Evolutionary conservation across 2,888 invertebrate species (phyloP).

Genomic region (Idaea dimidiata): DNA sequence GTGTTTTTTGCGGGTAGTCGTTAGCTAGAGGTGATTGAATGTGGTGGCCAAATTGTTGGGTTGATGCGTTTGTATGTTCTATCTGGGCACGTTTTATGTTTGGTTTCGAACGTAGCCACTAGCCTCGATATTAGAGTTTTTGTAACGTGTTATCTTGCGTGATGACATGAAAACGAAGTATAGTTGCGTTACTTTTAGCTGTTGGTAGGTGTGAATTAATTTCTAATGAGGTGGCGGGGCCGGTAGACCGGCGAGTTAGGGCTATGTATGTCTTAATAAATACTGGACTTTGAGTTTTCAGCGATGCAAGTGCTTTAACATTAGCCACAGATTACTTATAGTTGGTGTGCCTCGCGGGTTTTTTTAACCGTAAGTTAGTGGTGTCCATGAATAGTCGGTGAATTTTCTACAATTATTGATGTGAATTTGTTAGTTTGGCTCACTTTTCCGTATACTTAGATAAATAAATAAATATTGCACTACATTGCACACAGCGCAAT

Average conservation of each 20-base stretch:
- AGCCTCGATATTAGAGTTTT: constrained; percentile 42
- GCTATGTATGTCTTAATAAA: constrained; percentile 45
- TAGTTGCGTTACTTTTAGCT: constrained; percentile 22
- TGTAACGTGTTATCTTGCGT: constrained; percentile 37
- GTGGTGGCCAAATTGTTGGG: constrained; percentile 68
- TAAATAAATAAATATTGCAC: too few relatives aligned
- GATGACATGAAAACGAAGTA: constrained; percentile 27
- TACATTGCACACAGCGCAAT: too few relatives aligned
- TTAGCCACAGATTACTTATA: constrained; percentile 2
- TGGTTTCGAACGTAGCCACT: constrained; percentile 52
- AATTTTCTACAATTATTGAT: too few relatives aligned
- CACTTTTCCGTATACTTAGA: too few relatives aligned
- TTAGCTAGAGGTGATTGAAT: constrained; percentile 77
- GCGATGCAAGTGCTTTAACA: constrained; percentile 13
- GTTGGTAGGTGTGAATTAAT: constrained; percentile 60
- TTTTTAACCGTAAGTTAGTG: too few relatives aligned
- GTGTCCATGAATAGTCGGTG: too few relatives aligned
- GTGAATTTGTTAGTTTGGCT: too few relatives aligned
- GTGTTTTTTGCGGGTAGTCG: constrained; percentile 72
- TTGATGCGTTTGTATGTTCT: constrained; percentile 28
- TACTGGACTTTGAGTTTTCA: constrained; percentile 22
- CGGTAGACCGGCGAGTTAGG: constrained; percentile 38
- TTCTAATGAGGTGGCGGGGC: constrained; percentile 50
- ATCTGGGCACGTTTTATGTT: constrained; percentile 54
- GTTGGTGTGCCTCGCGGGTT: too few relatives aligned